These are phyloP conservation scores for Fabriciana adippe DNA, from an alignment of 2,888 invertebrate genomes.

Conservation along the genomic window DNA sequence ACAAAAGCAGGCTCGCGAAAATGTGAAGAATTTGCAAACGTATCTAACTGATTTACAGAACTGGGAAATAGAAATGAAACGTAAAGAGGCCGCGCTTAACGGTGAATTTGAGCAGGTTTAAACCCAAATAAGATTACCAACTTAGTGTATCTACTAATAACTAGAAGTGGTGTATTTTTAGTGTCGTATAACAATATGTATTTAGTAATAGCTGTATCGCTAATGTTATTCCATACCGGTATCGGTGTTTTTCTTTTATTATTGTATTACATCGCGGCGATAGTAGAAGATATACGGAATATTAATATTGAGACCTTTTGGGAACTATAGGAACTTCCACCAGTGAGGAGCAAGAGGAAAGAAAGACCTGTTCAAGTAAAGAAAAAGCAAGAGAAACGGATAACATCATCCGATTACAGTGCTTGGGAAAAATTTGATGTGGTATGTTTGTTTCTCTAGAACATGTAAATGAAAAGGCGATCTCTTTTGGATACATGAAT, in stretches of 20 bases:
- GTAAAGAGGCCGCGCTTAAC: conserved; percentile 84
- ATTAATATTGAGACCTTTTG: conserved; percentile 45
- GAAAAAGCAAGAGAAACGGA: conserved; percentile 71
- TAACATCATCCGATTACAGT: conserved; percentile 84
- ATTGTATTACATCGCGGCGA: conserved; percentile 36
- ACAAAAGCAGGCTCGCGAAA: conserved; percentile 88
- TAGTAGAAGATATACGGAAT: conserved; percentile 32
- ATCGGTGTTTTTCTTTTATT: conserved; percentile 35
- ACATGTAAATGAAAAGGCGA: background rate
- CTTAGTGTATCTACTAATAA: conserved; percentile 34
- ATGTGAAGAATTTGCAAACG: conserved; percentile 85
- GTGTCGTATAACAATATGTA: conserved; percentile 31
- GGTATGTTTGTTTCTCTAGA: conserved; percentile 66
- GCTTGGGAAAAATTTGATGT: conserved; percentile 92
- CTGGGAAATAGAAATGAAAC: conserved; percentile 88
- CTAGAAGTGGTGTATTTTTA: conserved; percentile 20
- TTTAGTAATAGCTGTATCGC: conserved; percentile 35
- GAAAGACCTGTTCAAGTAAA: conserved; percentile 59
- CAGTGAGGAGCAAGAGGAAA: conserved; percentile 76
- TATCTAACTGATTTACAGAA: conserved; percentile 87
- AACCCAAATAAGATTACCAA: conserved; percentile 45
- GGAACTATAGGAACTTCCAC: conserved; percentile 71
- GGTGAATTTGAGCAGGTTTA: conserved; percentile 77
- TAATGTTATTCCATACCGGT: conserved; percentile 32
- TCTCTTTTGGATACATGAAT: background rate